Base-by-base conservation (phyloP, 2,113 vertebrate genomes). In the Steatornis caripensis region DNA sequence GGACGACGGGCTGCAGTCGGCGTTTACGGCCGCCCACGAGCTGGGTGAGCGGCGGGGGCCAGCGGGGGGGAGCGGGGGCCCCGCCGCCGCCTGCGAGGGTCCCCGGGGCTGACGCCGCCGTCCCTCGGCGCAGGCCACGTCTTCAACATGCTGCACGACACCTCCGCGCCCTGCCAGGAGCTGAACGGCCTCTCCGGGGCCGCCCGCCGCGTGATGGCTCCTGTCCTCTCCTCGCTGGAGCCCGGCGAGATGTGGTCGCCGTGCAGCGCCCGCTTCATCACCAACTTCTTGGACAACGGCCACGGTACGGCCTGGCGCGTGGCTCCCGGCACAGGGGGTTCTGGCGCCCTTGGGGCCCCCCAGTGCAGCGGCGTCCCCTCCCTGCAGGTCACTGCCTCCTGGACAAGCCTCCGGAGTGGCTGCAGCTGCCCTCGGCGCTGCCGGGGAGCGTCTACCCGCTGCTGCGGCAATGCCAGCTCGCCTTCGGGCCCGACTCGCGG, bases 61-160 rank as follows among this genome's bases (percentile, higher is more conserved):
- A 6, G 12, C 2, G 1, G 23, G 12, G 26, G 13, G 16, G n/a
- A 9, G 6, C 14, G 12, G 21, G 10, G 6, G 6, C 6, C 17
- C 22, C 1, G 0, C 30, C 12, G 20, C 36, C 7, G 2, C 53
- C 20, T 0, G 0, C 2, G 49, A 48, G 10, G 10, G 6, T 17
- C 20, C 39, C 26, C 1, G 2, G 46, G 26, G 61, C 53, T 89
- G 57, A 88, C 21, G 3, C 16, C 4, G 1, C 19, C 0, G 1
- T 15, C 14, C 64, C 37, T 22, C 0, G 14, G 22, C 3, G 0
- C 71, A 98, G 98, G 98, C 10, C 98, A 98, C 2, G 94, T 98
- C 41, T 98, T 98, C 96, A 98, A 91, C 87, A 98, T 98, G 98
- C 96, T 98, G 6, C 98, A 98, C 10, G 98, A 98, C 46, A 97